Conservation (phyloP, 2,797 vertebrate genomes). For the Pogonophryne albipinna region DNA sequence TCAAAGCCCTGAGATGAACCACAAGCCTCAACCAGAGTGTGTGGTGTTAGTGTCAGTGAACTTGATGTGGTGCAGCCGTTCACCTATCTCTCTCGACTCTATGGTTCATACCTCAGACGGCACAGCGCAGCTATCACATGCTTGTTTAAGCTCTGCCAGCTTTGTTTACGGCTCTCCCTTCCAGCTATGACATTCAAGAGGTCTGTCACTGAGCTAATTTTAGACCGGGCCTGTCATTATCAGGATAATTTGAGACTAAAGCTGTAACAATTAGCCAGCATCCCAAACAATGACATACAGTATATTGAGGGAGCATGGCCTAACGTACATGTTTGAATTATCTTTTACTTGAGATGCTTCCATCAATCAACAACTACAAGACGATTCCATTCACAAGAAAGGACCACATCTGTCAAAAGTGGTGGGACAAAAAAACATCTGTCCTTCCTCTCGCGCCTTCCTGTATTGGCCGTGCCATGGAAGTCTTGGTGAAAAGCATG, state of each 20-base stretch:
- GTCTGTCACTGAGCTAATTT: conserved; percentile 71
- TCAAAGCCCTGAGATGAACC: conserved; percentile 54
- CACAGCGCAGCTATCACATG: conserved; percentile 52
- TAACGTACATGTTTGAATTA: not conserved
- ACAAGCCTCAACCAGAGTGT: conserved; percentile 49
- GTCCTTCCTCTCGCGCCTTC: conserved; percentile 9
- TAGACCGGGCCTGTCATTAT: conserved; percentile 72
- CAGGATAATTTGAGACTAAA: conserved; percentile 73
- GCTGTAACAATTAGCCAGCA: conserved; percentile 48
- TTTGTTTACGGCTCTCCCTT: conserved; percentile 71
- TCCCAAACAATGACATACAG: conserved; percentile 47
- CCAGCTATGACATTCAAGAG: conserved; percentile 49
- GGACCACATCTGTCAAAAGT: conserved; percentile 11
- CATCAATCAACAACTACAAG: not conserved
- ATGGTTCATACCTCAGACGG: conserved; percentile 47
- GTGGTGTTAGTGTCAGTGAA: conserved; percentile 44
- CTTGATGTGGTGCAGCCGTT: conserved; percentile 41
- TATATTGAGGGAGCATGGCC: conserved; percentile 2
- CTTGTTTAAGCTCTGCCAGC: conserved; percentile 72
- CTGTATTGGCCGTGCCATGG: conserved; percentile 29
- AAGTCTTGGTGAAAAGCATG: conserved; percentile 52
- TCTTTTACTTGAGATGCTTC: not conserved
- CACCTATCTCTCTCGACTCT: conserved; percentile 14
- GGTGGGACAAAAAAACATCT: conserved; percentile 26
- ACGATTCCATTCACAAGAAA: conserved; percentile 6